A percentile compares a stretch with the other conserved stretches of the same genome.
phyloP scores from a whole-genome alignment of 2,888 invertebrate species.

The Pegoplata infirma region DNA sequence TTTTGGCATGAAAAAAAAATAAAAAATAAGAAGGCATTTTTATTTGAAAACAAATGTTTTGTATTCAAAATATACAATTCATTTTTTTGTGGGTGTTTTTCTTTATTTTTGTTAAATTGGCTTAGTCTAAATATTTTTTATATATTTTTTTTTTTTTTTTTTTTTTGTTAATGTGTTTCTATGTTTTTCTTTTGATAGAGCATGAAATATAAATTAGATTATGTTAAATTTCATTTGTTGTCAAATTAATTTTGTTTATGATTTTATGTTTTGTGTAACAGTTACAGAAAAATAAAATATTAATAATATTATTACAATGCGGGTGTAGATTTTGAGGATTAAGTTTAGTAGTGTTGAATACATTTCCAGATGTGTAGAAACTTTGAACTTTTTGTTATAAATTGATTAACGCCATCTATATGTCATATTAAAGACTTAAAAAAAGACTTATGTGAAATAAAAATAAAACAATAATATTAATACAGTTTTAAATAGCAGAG shows the following conservation, averaged over 20 bases:
- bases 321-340: not conserved
- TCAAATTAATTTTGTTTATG: not conserved
- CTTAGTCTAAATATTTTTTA: slow-evolving; percentile 51
- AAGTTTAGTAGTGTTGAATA: not conserved
- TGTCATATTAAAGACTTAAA: too few relatives aligned
- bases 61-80: not conserved
- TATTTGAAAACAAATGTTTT: slow-evolving; percentile 44
- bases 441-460: too few relatives aligned
- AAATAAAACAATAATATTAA: too few relatives aligned
- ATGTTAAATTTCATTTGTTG: slow-evolving; percentile 8
- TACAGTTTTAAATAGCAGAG: too few relatives aligned
- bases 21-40: slow-evolving; percentile 19
- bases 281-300: not conserved
- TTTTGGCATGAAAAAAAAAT: slow-evolving; percentile 28
- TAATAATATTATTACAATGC: not conserved
- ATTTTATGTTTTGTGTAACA: not conserved
- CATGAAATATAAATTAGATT: slow-evolving; percentile 8
- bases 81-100: slow-evolving; percentile 31
- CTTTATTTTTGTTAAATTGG: slow-evolving; percentile 40
- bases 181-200: slow-evolving; percentile 7
- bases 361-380: not conserved
- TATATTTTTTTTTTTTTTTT: too few relatives aligned
- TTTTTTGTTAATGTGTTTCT: slow-evolving; percentile 9
- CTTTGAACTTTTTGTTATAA: too few relatives aligned
- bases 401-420: not conserved